Evolutionary conservation across 2,113 vertebrate species (phyloP).

Genomic region (Irena cyanogastra): DNA sequence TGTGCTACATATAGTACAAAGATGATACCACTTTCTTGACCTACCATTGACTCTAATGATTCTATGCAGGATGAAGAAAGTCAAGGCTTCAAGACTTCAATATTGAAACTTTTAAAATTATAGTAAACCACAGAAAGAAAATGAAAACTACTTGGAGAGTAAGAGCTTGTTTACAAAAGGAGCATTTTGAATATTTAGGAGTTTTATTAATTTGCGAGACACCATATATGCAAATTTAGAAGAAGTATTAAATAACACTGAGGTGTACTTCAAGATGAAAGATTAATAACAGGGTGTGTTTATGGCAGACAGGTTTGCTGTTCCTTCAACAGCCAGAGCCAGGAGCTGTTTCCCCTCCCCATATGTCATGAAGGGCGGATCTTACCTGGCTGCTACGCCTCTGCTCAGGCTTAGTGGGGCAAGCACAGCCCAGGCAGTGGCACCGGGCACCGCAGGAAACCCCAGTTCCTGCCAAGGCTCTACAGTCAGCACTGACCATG

Average conservation of each 20-base stretch:
- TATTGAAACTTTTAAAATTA: neutral
- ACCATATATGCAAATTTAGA: neutral
- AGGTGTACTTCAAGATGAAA: neutral
- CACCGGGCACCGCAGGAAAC: rapidly evolving
- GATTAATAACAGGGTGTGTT: neutral
- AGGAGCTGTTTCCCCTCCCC: neutral
- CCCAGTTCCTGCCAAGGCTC: neutral
- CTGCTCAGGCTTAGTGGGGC: neutral
- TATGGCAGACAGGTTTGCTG: neutral
- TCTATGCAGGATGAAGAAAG: neutral
- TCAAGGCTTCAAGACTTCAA: neutral
- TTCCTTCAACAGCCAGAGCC: conserved; percentile 1
- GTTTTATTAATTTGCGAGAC: neutral
- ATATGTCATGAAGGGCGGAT: neutral
- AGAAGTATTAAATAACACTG: neutral
- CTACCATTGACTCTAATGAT: neutral
- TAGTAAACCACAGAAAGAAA: neutral
- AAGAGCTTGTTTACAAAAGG: neutral
- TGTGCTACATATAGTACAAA: neutral
- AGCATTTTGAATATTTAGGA: neutral
- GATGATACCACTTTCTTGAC: neutral
- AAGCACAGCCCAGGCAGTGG: neutral
- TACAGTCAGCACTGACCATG: neutral
- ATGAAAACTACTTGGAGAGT: neutral
- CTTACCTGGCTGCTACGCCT: neutral